These are phyloP conservation scores for Malthinus flaveolus DNA, from an alignment of 2,888 invertebrate species.

Conservation along the genomic window DNA sequence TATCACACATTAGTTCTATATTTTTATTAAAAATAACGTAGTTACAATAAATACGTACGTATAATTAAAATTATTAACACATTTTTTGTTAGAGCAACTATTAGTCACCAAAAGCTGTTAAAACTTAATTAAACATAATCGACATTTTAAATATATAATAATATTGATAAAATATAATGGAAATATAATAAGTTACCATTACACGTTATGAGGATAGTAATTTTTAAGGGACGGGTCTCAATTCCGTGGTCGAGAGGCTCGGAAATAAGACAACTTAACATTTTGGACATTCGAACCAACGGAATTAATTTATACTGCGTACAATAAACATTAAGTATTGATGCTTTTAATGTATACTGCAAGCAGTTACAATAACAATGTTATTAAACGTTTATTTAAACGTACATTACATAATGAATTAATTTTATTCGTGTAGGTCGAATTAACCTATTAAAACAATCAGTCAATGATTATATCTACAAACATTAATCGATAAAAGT, in stretches of 20 bases:
- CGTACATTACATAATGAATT: no score
- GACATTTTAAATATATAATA: neutral
- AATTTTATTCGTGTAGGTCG: neutral
- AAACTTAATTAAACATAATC: neutral
- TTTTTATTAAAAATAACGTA: constrained; percentile 53
- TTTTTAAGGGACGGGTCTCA: constrained; percentile 51
- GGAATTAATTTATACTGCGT: constrained; percentile 37
- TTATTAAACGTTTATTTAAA: neutral
- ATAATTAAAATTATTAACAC: constrained; percentile 36
- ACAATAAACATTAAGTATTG: constrained; percentile 11
- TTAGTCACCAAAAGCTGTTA: constrained; percentile 14
- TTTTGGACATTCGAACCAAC: constrained; percentile 52
- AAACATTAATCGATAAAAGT: constrained; percentile 2
- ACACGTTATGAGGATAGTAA: neutral
- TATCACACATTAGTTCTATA: constrained; percentile 10
- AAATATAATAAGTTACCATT: neutral
- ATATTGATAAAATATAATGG: neutral
- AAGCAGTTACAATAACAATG: constrained; percentile 2
- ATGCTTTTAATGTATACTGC: neutral
- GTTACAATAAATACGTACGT: constrained; percentile 43
- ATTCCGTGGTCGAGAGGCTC: constrained; percentile 57
- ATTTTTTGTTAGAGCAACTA: constrained; percentile 25
- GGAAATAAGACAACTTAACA: constrained; percentile 50
- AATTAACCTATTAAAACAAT: constrained; percentile 3
- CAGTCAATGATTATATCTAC: neutral